These are phyloP conservation scores for Drusus annulatus DNA, from an alignment of 1,140 invertebrate genomes.

Conservation along the genomic window DNA sequence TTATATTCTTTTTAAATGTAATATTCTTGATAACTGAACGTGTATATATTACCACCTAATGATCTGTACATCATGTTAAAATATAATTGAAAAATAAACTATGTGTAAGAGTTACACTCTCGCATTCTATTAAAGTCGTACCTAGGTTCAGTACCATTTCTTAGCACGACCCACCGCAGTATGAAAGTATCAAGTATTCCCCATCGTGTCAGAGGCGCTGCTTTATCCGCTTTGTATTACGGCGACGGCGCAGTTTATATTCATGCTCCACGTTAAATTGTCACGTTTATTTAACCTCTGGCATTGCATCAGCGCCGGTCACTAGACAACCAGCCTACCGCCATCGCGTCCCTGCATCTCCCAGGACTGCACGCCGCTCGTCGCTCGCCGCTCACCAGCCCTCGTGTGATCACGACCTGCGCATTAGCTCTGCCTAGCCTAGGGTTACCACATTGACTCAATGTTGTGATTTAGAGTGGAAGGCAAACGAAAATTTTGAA, in stretches of 20 bases:
- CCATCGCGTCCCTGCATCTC: constrained; percentile 12
- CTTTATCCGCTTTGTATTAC: not conserved
- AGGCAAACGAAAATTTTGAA: no score
- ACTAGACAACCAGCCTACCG: not conserved
- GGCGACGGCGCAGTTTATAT: constrained; percentile 10
- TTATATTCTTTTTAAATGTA: no score
- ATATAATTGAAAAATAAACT: no score
- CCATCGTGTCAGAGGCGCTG: not conserved
- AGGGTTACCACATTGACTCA: no score
- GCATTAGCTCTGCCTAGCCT: not conserved
- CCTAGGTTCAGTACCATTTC: no score
- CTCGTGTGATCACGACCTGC: constrained; percentile 19
- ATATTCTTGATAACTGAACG: no score
- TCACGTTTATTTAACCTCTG: constrained; percentile 11
- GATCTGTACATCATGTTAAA: no score
- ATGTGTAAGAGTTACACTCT: no score
- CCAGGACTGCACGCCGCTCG: not conserved
- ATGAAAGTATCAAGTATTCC: not conserved
- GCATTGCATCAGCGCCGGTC: not conserved
- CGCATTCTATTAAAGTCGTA: no score
- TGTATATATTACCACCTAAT: no score
- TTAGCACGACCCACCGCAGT: no score
- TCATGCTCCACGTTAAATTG: not conserved
- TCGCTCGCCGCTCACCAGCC: not conserved
- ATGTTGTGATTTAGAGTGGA: no score